These are phyloP conservation scores for Arnoldichthys spilopterus DNA, from an alignment of 2,797 vertebrate species.

Conservation along the genomic window DNA sequence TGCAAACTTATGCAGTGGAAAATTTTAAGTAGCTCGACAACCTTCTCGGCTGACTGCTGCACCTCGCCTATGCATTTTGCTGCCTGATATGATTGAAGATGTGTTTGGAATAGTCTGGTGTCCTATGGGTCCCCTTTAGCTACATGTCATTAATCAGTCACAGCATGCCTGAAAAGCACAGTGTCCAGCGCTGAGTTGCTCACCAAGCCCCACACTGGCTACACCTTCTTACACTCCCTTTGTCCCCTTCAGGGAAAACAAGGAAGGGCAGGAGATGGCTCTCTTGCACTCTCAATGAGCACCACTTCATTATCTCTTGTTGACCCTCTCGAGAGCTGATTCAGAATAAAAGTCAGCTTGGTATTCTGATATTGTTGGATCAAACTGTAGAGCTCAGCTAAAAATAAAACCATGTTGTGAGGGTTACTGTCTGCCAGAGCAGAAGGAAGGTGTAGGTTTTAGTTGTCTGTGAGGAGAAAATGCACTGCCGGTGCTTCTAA, in stretches of 20 bases:
- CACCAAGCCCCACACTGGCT: slow-evolving; percentile 1
- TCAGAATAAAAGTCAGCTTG: slow-evolving; percentile 11
- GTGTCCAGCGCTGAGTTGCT: not conserved
- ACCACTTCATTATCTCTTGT: slow-evolving; percentile 31
- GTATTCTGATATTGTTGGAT: slow-evolving; percentile 14
- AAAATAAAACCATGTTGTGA: slow-evolving; percentile 4
- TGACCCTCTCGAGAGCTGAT: slow-evolving; percentile 21
- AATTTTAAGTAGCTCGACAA: too few relatives aligned
- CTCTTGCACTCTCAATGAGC: not conserved
- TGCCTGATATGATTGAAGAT: slow-evolving; percentile 20
- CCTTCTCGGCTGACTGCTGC: not conserved
- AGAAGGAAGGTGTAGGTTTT: slow-evolving; percentile 28
- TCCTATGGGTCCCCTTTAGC: slow-evolving; percentile 1
- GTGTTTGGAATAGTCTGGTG: not conserved
- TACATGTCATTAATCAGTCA: slow-evolving; percentile 42
- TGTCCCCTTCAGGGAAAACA: not conserved
- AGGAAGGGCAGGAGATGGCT: not conserved
- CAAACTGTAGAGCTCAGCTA: slow-evolving; percentile 17
- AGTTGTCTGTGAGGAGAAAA: not conserved
- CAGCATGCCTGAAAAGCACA: slow-evolving; percentile 17
- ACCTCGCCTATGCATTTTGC: not conserved
- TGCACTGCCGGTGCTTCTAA: slow-evolving; percentile 20
- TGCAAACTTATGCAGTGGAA: not conserved
- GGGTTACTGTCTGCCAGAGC: slow-evolving; percentile 22
- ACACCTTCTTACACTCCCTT: not conserved